Conservation (phyloP, 1,140 invertebrate genomes). For the Magallana ariakensis region DNA sequence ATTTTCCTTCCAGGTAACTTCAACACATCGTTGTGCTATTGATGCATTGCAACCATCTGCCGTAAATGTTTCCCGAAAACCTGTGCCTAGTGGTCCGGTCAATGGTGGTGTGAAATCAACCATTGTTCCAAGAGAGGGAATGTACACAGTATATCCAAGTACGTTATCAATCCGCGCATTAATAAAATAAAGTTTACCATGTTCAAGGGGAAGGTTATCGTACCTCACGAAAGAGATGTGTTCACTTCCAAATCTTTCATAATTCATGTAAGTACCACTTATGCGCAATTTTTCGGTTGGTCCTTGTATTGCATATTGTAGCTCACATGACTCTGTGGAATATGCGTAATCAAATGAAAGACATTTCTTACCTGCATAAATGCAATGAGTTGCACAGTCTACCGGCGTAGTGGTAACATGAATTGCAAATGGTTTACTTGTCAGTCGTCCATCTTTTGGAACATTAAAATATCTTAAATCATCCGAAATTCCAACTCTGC, state of each 20-base stretch:
- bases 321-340: constrained; percentile 55
- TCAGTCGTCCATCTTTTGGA: constrained; percentile 59
- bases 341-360: constrained; percentile 61
- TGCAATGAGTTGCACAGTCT: constrained; percentile 59
- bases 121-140: constrained; percentile 58
- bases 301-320: constrained; percentile 56
- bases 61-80: constrained; percentile 20
- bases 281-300: constrained; percentile 47
- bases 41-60: constrained; percentile 60
- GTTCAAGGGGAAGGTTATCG: constrained; percentile 53
- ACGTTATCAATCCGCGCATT: constrained; percentile 58
- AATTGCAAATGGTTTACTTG: constrained; percentile 39
- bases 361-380: constrained; percentile 55
- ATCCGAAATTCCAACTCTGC: constrained; percentile 16
- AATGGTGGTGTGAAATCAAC: constrained; percentile 63
- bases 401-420: constrained; percentile 10
- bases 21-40: constrained; percentile 60
- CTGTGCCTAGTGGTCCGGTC: constrained; percentile 53
- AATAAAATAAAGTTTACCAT: constrained; percentile 59
- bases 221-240: constrained; percentile 46
- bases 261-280: constrained; percentile 56
- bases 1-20: constrained; percentile 53
- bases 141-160: constrained; percentile 56
- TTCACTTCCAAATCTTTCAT: constrained; percentile 60
- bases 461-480: constrained; percentile 45